Base-by-base conservation (phyloP, 2,113 vertebrate species). In the Phylloscopus trochiloides region DNA sequence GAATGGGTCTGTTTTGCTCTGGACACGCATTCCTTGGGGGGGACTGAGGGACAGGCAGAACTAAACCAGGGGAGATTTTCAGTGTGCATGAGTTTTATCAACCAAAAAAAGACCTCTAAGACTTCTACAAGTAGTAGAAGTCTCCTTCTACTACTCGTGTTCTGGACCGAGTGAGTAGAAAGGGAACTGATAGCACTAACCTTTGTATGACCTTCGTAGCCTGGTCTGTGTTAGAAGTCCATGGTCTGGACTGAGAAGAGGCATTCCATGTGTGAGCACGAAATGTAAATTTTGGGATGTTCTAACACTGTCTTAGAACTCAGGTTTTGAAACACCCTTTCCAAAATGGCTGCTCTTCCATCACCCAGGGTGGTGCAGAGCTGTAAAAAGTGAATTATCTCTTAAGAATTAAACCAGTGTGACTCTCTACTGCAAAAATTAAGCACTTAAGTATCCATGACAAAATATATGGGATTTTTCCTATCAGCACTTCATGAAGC, bases 221-320 rank as follows among this genome's bases (percentile, higher is more conserved):
- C 38, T 28, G 18, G 4, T 59, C 48, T 18, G 1, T 51, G 3
- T 48, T 17, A 61, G 36, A 28, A 55, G 17, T 29, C 10, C 1
- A 1, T 38, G 15, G 22, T 25, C 58, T 63, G 50, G 29, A 25
- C 7, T 61, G 19, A 52, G 54, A 72, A 17, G n/a, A 31, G 40
- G 4, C 45, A 6, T 14, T 52, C 57, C 3, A 1, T 0, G 0
- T 57, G 16, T n/a, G 52, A 57, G 12, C 0, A 0, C 42, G 48
- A 66, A 54, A 38, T 1, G 3, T 42, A 38, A 59, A 65, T 40
- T 79, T 59, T 34, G 21, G 40, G 9, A 61, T 73, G 18, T 19
- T 25, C 7, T 29, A 59, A 15, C 31, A 9, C 12, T 21, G 17
- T n/a, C 31, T 74, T 25, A 66, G 43, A 40, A 5, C 6, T 40